Base-by-base conservation (phyloP, 2,797 vertebrate genomes). In the Sebastes cheni region DNA sequence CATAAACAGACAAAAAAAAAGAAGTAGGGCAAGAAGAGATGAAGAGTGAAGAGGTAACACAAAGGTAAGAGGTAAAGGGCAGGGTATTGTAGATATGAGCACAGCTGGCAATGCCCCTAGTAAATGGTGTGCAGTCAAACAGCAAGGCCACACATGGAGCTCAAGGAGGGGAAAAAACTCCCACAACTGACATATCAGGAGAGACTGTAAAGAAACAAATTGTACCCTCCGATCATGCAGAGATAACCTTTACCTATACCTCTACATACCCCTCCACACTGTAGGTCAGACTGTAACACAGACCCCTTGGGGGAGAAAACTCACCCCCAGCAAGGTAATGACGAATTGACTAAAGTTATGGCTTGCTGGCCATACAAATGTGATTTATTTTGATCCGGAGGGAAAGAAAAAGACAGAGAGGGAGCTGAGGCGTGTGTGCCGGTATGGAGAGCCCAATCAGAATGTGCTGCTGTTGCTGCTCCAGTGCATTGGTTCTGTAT, bases 21-120 rank as follows among this genome's bases (percentile, higher is more conserved):
- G 14, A 60, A 9, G 25, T 20, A n/a, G 18, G 8, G 34, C 25
- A 42, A 32, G 54, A 70, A 18, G 50, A 30, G 67, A 69, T 25
- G 54, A 66, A 25, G 9, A 72, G 42, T 18, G 50, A 78, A 29
- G 39, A 82, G 52, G 74, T 66, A 79, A 64, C 20, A 59, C n/a
- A 60, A 75, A 86, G 84, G 70, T 80, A 79, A 79, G 64, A 81
- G 73, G 67, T 84, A 84, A 84, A 90, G 75, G 69, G 67, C 30
- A 76, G 77, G 39, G n/a, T 30, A 61, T 14, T 14, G 18, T 50
- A 34, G 50, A 81, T 73, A 56, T 18, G 36, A 78, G 67, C 52
- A 77, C 55, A 81, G 77, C 22, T 12, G 79, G 42, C 32, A 66
- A 64, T 27, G 42, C 11, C 42, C 25, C 14, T 8, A 8, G 58